A percentile compares a stretch with the other conserved stretches of the same genome.
Evolutionary conservation across 2,888 invertebrate species (phyloP).

Genomic region (Cecidostiba fungosa): DNA sequence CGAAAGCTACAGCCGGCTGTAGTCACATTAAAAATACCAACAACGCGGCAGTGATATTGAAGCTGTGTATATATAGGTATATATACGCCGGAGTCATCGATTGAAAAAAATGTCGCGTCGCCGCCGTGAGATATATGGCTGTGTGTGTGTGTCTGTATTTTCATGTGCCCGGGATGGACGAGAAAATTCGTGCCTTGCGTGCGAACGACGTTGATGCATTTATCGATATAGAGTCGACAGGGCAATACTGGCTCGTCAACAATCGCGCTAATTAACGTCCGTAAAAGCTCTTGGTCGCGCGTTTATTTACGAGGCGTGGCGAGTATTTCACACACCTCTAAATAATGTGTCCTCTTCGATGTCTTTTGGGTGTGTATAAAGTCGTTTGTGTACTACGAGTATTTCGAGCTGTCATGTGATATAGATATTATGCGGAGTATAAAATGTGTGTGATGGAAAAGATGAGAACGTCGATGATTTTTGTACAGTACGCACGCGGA

Average conservation of each 20-base stretch:
- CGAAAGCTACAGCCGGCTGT: neutral
- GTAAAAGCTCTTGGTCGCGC: conserved; percentile 26
- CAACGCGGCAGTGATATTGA: neutral
- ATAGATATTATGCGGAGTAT: too few relatives aligned
- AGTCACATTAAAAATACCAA: conserved; percentile 12
- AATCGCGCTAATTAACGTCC: conserved; percentile 41
- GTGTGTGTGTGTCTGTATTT: neutral
- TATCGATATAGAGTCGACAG: conserved; percentile 22
- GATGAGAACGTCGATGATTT: too few relatives aligned
- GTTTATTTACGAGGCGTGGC: neutral
- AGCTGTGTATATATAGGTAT: neutral
- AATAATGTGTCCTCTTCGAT: too few relatives aligned
- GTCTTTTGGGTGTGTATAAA: too few relatives aligned
- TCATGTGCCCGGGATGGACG: neutral
- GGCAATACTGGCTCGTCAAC: neutral
- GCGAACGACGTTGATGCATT: conserved; percentile 40
- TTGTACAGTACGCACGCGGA: neutral
- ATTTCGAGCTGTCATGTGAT: too few relatives aligned
- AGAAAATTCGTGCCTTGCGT: conserved; percentile 1
- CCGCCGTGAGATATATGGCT: neutral
- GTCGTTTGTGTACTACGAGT: too few relatives aligned
- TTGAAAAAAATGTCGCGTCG: neutral
- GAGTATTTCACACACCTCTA: neutral
- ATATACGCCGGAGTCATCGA: neutral
- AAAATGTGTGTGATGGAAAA: too few relatives aligned